Evolutionary conservation across 2,113 vertebrate genomes (phyloP), one percentile per base, ranked within the genome.

Genomic region (Hypocryptadius cinnamomeus): DNA sequence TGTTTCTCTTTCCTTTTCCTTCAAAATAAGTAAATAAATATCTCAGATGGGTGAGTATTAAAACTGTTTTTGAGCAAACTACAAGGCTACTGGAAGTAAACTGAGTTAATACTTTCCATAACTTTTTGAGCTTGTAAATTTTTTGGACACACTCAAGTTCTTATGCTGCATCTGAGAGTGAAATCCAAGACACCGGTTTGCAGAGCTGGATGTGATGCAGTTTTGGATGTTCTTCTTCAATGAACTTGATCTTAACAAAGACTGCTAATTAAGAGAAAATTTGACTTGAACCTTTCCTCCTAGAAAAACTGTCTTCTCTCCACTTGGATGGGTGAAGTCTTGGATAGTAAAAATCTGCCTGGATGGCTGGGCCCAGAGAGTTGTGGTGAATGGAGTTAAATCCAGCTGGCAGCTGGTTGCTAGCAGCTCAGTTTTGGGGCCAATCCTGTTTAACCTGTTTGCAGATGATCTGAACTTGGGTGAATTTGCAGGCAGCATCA

Each of bases 71-170:
- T 54, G 63, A 66, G 57, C n/a, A 69, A 83, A 30, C 2, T 9
- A 17, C 19, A 48, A 77, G 7, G 24, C 21, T 24, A 60, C 1
- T 30, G 21, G 35, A 72, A 53, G 37, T 42, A 73, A 65, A 42
- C 5, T n/a, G 5, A 0, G 1, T 33, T 10, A 50, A 24, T 50
- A 25, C 2, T 80, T 79, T 50, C 18, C 2, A 2, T 16, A 60
- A 64, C 1, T 21, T 61, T 71, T 80, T 81, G n/a, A 72, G 18
- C 10, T 3, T 23, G 13, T 22, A 15, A 15, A 7, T 14, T n/a
- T 74, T 72, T 79, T 64, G 23, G 19, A 21, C 12, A 22, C 1
- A 2, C 4, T 44, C 12, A 5, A 23, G 4, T 47, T 69, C 14
- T 50, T 65, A 23, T 45, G 60, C 20, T 86, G 5, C 40, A 9